Base-by-base conservation (phyloP, 2,113 vertebrate genomes). In the Nothobranchius kuhntae region DNA sequence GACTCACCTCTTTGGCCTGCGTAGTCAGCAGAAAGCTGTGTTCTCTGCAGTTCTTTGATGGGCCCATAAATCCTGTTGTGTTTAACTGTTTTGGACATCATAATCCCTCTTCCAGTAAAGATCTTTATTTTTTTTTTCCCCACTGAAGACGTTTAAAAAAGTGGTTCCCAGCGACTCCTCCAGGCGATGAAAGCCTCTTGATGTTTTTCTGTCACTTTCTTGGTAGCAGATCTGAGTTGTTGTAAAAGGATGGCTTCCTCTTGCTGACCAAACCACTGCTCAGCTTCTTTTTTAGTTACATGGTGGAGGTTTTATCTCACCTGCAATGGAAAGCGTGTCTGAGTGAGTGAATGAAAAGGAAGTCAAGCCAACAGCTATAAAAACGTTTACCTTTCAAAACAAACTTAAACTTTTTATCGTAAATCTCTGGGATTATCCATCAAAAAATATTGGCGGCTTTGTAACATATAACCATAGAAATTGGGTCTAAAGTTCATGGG, bases 91-190 rank as follows among this genome's bases (percentile, higher is more conserved):
- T 90, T 92, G 88, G 91, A 93, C 89, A 85, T 78, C 77, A 82
- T 90, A 86, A 92, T 90, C 89, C 87, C 66, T 88, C 73, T 94
- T 93, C 93, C 92, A 93, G 92, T 91, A 93, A 94, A 56, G 46
- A 83, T 61, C 42, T 73, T 4, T 59, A 65, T 73, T 70, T 3
- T 52, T 68, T 63, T 71, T 83, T 21, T 21, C 1, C 1, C 77
- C 74, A 73, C 71, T 52, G 78, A 60, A 62, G 72, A 50, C 77
- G 67, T 77, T 65, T 80, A 50, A 76, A 73, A 80, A 78, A 83
- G 82, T 91, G 89, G 76, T 89, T 85, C 88, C 87, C 85, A 64
- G 61, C 80, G 75, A 74, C 61, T 38, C 61, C 30, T 58, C 81
- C 69, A 61, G 52, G 60, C 65, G 71, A 72, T 54, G 51, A 46